A percentile compares a stretch with the other conserved stretches of the same genome.
Conservation (phyloP, 1,140 invertebrate species). For the Lanistes nyassanus region DNA sequence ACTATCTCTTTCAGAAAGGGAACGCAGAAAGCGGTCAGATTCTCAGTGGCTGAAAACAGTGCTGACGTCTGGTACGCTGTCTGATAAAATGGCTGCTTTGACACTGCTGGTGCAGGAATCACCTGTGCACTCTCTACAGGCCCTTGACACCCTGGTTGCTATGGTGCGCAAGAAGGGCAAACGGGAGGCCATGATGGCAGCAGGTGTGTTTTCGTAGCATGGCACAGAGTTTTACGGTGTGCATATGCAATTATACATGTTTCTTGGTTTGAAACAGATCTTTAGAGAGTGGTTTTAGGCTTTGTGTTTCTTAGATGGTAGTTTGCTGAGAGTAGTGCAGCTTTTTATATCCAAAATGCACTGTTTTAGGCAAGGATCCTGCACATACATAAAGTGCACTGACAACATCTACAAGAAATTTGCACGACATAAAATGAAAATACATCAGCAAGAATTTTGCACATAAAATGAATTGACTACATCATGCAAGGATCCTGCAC, state of each 20-base stretch:
- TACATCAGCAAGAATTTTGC: too few species aligned
- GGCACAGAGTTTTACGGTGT: too few species aligned
- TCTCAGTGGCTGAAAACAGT: constrained; percentile 82
- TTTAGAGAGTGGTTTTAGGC: too few species aligned
- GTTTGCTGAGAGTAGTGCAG: too few species aligned
- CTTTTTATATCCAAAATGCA: not conserved
- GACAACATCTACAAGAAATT: too few species aligned
- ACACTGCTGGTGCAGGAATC: constrained; percentile 86
- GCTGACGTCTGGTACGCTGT: constrained; percentile 80
- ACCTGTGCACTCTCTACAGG: constrained; percentile 81
- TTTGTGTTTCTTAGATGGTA: too few species aligned
- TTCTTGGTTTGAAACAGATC: too few species aligned
- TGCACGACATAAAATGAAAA: too few species aligned
- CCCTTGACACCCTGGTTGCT: constrained; percentile 78
- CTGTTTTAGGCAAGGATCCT: not conserved
- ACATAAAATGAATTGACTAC: too few species aligned
- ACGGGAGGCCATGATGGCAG: constrained; percentile 77
- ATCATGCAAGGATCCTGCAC: not conserved
- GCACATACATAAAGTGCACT: not conserved
- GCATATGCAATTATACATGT: too few species aligned
- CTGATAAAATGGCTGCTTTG: constrained; percentile 87
- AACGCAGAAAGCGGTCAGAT: constrained; percentile 63
- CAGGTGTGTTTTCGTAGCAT: constrained; percentile 65
- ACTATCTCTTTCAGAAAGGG: constrained; percentile 51
- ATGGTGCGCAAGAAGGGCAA: constrained; percentile 86